phyloP scores from a whole-genome alignment of 2,888 invertebrate species.

The Oscheius sp. region DNA sequence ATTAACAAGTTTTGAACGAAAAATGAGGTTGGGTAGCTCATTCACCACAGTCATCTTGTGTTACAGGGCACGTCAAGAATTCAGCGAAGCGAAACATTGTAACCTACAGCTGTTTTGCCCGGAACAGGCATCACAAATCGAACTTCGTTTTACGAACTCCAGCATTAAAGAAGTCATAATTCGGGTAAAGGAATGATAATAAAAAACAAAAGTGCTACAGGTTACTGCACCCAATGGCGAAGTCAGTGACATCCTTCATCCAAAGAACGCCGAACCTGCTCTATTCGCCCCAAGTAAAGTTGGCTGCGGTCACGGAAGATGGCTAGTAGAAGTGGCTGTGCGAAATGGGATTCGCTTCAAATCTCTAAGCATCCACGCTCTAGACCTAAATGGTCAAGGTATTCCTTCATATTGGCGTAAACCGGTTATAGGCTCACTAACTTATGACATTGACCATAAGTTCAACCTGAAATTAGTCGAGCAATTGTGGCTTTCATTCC shows the following conservation, averaged over 20 bases:
- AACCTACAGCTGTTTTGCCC: constrained; percentile 49
- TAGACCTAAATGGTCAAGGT: constrained; percentile 46
- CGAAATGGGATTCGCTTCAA: constrained; percentile 42
- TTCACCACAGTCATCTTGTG: background rate
- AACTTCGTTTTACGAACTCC: constrained; percentile 36
- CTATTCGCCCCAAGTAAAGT: constrained; percentile 41
- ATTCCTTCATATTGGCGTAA: background rate
- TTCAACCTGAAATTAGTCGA: constrained; percentile 30
- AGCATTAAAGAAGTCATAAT: constrained; percentile 38
- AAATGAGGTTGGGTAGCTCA: constrained; percentile 27
- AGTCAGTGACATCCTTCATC: constrained; percentile 39
- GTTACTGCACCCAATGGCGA: constrained; percentile 50
- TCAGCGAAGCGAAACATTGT: constrained; percentile 43
- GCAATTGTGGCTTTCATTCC: constrained; percentile 40
- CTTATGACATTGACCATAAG: constrained; percentile 35
- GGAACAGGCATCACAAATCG: constrained; percentile 48
- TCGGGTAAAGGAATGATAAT: constrained; percentile 23
- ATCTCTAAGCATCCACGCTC: constrained; percentile 26
- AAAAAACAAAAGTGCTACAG: constrained; percentile 12
- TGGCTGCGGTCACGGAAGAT: constrained; percentile 49
- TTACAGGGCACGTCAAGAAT: constrained; percentile 38
- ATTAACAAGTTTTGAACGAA: constrained; percentile 42
- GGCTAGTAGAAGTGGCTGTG: constrained; percentile 41
- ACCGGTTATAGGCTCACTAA: constrained; percentile 32
- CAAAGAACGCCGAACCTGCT: constrained; percentile 31